A percentile compares a stretch with the other conserved stretches of the same genome.
These are phyloP conservation scores for Mythimna ferrago DNA, from an alignment of 2,888 invertebrate genomes.

Conservation along the genomic window DNA sequence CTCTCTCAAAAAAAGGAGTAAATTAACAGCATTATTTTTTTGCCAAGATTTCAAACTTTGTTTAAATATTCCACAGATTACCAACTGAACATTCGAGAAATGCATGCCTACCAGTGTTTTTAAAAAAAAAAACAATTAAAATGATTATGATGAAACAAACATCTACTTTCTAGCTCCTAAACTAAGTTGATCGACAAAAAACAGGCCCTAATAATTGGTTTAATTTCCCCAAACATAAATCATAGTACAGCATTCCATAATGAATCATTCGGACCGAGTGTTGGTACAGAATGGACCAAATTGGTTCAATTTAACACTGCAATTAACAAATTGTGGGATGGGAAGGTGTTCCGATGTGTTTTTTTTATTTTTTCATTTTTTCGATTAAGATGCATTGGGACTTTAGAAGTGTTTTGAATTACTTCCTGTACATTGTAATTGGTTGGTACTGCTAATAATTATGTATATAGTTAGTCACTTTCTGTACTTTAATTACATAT, in stretches of 20 bases:
- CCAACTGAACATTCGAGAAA: too few relatives aligned
- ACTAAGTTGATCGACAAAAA: constrained; percentile 59
- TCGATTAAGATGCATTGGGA: constrained; percentile 34
- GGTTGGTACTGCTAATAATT: not conserved
- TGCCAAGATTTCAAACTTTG: too few relatives aligned
- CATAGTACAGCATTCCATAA: constrained; percentile 63
- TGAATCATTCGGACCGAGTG: constrained; percentile 62
- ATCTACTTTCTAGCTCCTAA: constrained; percentile 41
- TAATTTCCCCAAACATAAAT: constrained; percentile 66
- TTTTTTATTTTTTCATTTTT: not conserved
- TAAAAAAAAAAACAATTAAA: not conserved
- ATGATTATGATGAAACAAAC: not conserved
- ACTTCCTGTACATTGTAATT: constrained; percentile 9
- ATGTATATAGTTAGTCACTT: not conserved
- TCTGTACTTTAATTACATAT: too few relatives aligned
- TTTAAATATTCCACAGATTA: too few relatives aligned
- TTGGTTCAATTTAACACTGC: constrained; percentile 64
- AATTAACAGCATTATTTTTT: too few relatives aligned
- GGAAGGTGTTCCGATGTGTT: constrained; percentile 18
- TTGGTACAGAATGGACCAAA: constrained; percentile 61
- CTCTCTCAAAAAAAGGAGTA: too few relatives aligned
- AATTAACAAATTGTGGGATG: constrained; percentile 56
- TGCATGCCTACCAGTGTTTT: not conserved
- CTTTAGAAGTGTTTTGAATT: not conserved
- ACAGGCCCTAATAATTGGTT: constrained; percentile 62